A percentile compares a stretch with the other conserved stretches of the same genome.
Conservation (phyloP, 2,113 vertebrate genomes). For the Charadrius vociferus region DNA sequence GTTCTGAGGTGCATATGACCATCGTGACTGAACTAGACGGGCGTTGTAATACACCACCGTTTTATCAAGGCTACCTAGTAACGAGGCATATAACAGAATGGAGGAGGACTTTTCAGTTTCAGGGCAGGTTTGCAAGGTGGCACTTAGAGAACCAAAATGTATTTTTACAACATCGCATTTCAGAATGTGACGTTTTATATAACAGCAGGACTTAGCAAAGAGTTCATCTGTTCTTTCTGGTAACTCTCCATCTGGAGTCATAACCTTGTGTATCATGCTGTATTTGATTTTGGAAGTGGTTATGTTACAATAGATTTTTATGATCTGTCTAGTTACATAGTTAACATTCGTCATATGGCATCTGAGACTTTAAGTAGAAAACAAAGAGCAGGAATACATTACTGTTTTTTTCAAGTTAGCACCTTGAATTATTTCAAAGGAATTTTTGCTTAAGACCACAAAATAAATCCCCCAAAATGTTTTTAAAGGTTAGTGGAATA, state of each 20-base stretch:
- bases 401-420: neutral
- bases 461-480: constrained; percentile 4
- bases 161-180: neutral
- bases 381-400: neutral
- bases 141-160: neutral
- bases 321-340: neutral
- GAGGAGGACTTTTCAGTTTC: neutral
- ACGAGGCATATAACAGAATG: neutral
- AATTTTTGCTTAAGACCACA: neutral
- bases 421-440: neutral
- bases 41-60: neutral
- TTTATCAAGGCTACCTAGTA: neutral
- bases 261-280: neutral
- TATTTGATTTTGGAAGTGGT: neutral
- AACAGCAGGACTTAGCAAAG: neutral
- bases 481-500: constrained; percentile 45
- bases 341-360: neutral
- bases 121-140: neutral
- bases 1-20: neutral
- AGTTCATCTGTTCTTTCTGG: neutral
- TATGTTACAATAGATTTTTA: neutral
- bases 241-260: neutral
- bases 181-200: neutral
- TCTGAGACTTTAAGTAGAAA: neutral
- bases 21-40: neutral